phyloP scores from a whole-genome alignment of 2,113 vertebrate genomes.

The Forbesichthys papilliferus region DNA sequence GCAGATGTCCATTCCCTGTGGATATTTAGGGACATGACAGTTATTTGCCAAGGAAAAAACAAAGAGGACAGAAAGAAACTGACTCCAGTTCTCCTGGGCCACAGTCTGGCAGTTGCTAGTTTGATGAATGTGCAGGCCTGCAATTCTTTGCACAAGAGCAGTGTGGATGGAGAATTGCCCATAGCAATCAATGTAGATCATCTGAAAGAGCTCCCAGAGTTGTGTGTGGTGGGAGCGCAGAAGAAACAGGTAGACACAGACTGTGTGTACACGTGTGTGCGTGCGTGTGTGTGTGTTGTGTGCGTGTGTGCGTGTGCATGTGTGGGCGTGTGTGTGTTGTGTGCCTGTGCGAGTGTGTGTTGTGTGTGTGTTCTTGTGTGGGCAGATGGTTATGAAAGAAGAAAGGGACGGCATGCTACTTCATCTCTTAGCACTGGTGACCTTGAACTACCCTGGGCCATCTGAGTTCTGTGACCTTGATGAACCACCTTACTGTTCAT shows the following conservation, averaged over 20 bases:
- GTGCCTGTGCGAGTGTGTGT: neutral
- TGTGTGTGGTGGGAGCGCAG: constrained; percentile 50
- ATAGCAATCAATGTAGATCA: constrained; percentile 72
- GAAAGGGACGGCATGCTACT: constrained; percentile 37
- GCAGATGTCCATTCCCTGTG: constrained; percentile 41
- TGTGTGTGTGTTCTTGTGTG: constrained; percentile 25
- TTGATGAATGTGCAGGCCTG: constrained; percentile 65
- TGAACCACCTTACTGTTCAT: neutral
- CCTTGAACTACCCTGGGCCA: neutral
- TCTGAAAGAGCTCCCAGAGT: constrained; percentile 58
- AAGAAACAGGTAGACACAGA: constrained; percentile 33
- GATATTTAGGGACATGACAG: constrained; percentile 42
- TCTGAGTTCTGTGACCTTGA: constrained; percentile 5
- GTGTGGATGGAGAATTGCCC: constrained; percentile 54
- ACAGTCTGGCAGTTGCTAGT: constrained; percentile 61
- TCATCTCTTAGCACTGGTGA: constrained; percentile 14
- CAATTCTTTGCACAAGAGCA: constrained; percentile 23
- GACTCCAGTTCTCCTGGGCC: constrained; percentile 49
- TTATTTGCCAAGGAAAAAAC: constrained; percentile 52
- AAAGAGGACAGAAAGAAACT: constrained; percentile 21
- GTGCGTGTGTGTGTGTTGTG: neutral
- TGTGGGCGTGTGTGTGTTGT: neutral
- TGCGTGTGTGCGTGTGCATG: neutral
- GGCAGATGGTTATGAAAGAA: constrained; percentile 19
- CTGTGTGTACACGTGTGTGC: constrained; percentile 3